Evolutionary conservation across 1,140 invertebrate genomes (phyloP), one percentile per base, ranked within the genome.

Genomic region (Trinorchestia longiramus): DNA sequence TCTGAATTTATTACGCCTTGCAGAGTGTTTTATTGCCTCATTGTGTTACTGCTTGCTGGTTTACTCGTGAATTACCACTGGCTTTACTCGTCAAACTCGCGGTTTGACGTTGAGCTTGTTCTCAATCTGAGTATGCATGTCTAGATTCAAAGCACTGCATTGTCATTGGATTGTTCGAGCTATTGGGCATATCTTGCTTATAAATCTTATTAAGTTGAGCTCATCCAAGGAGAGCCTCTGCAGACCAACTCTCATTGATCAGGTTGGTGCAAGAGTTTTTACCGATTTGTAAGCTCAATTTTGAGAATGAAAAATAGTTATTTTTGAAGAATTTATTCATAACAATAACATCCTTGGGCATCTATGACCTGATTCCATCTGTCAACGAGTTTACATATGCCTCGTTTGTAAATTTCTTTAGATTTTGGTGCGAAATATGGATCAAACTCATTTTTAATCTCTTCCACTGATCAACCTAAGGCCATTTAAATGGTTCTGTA

Each of bases 91-190:
- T 77, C 62, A 36, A 36, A 77, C 3, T 77, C 62, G 15, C 62
- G 28, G 62, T 36, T 77, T 77, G 28, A 77, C 62, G 62, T 36
- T 23, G 62, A 77, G 8, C 62, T 23, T 36, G 1, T 23, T 23
- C 15, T 19, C 62, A 19, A 28, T 15, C 11, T 3, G 62, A 15
- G 62, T 28, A 77, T 77, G 62, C 62, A 36, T 36, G 8, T 3
- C 28, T 28, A 77, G 62, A 77, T 77, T 77, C 11, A 91, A 41
- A 91, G 43, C 41, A 91, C 41, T 41, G 41, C 88, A 94, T 94
- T 45, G 92, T 94, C 36, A 94, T 94, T 94, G 92, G 92, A 94
- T 94, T 94, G 43, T 44, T 94, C 47, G 41, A 90, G 43, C 92
- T 94, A 47, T 94, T 94, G 92, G 44, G 44, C 92, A 94, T 45